Percentiles rank a stretch among this genome's conserved stretches.
Conservation (phyloP, 2,113 vertebrate genomes). For the Accipiter virgatus region DNA sequence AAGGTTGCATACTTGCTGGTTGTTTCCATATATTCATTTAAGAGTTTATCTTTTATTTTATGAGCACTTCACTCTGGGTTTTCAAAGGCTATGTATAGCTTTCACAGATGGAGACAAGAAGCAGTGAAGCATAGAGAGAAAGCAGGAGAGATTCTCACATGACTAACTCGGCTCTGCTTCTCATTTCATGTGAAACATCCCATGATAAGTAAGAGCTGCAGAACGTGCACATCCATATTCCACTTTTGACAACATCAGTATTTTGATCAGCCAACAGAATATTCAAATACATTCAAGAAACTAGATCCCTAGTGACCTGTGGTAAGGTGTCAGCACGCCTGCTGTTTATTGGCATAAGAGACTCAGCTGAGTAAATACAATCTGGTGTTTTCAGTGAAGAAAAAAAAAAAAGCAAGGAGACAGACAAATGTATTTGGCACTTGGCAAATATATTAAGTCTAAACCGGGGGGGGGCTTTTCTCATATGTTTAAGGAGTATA, state of each 20-base stretch:
- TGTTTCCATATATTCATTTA: background rate
- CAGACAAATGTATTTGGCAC: background rate
- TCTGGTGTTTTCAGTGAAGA: background rate
- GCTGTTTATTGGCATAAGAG: background rate
- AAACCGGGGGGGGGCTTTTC: accelerated
- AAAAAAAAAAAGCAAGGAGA: background rate
- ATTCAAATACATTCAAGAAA: constrained; percentile 17
- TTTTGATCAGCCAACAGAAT: constrained; percentile 33
- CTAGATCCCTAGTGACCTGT: background rate
- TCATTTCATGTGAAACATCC: constrained; percentile 35
- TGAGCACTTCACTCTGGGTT: background rate
- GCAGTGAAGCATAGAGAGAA: constrained; percentile 28
- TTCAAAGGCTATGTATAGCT: background rate
- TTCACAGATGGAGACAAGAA: constrained; percentile 10
- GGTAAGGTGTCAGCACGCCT: background rate
- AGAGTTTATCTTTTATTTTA: background rate
- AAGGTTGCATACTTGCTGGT: background rate
- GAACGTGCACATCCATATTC: constrained; percentile 16
- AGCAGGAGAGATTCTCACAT: constrained; percentile 42
- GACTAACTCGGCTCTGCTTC: constrained; percentile 37
- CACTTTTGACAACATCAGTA: constrained; percentile 30
- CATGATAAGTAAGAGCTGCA: constrained; percentile 19
- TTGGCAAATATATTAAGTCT: background rate
- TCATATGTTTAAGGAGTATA: background rate
- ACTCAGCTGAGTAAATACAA: background rate